phyloP scores from a whole-genome alignment of 2,113 vertebrate genomes.

The Sakesphorus luctuosus region DNA sequence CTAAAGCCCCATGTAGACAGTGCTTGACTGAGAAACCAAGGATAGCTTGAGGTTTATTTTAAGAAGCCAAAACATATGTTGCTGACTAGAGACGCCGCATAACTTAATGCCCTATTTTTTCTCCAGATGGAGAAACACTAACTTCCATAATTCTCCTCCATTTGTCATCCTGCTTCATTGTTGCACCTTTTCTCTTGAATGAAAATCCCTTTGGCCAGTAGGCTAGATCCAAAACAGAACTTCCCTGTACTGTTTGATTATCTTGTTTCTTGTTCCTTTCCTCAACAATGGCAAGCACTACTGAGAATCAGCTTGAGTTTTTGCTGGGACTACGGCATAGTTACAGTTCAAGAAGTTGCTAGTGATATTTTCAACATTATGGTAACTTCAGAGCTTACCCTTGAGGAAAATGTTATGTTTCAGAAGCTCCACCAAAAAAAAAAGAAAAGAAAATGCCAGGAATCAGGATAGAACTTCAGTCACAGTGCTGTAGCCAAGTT shows the following conservation, averaged over 20 bases:
- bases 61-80: constrained; percentile 76
- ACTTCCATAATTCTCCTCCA: constrained; percentile 37
- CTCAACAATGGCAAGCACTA: neutral
- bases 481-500: neutral
- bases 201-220: neutral
- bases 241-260: neutral
- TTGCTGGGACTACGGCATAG: neutral
- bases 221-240: constrained; percentile 49
- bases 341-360: neutral
- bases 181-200: constrained; percentile 41
- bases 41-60: constrained; percentile 67
- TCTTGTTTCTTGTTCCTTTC: constrained; percentile 1
- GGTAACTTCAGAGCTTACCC: constrained; percentile 6
- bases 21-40: constrained; percentile 76
- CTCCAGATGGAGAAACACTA: constrained; percentile 52
- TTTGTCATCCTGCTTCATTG: constrained; percentile 32
- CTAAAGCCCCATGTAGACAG: constrained; percentile 38
- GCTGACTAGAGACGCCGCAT: constrained; percentile 55
- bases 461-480: neutral
- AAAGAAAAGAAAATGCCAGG: neutral
- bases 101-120: constrained; percentile 33
- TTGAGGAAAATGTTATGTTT: neutral
- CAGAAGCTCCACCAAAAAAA: constrained; percentile 25
- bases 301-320: constrained; percentile 31
- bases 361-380: neutral